phyloP scores from a whole-genome alignment of 2,797 vertebrate species.

The Centroberyx gerrardi region DNA sequence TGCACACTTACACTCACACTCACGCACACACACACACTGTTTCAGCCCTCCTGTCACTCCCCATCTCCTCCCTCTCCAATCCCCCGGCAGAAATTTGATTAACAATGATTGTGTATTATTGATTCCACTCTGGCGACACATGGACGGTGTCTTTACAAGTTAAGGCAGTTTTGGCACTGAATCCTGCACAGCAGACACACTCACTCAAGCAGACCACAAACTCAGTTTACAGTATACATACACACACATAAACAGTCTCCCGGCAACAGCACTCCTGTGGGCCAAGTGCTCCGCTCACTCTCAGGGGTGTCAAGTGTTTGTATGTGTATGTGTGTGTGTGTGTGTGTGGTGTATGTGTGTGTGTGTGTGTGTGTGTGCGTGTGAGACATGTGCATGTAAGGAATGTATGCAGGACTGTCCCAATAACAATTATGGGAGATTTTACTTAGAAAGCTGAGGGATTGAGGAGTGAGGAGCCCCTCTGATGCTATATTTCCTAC shows the following conservation, averaged over 20 bases:
- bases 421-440: constrained; percentile 41
- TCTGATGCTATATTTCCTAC: constrained; percentile 27
- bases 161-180: constrained; percentile 33
- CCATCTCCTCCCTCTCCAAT: constrained; percentile 12
- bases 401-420: constrained; percentile 28
- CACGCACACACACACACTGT: neutral
- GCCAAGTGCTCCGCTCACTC: constrained; percentile 39
- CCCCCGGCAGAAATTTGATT: constrained; percentile 34
- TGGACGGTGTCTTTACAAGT: constrained; percentile 32
- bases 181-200: neutral
- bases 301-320: constrained; percentile 43
- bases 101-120: constrained; percentile 27
- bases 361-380: constrained; percentile 7
- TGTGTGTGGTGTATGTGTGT: constrained; percentile 22
- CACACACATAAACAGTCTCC: constrained; percentile 46
- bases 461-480: constrained; percentile 44
- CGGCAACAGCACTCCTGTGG: constrained; percentile 45
- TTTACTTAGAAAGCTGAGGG: constrained; percentile 6
- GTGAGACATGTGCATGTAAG: constrained; percentile 16
- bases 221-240: constrained; percentile 24
- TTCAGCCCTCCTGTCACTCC: neutral
- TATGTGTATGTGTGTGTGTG: constrained; percentile 12
- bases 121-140: constrained; percentile 16
- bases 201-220: neutral
- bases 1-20: neutral